These are phyloP conservation scores for Meriones unguiculatus DNA, from an alignment of 2,113 vertebrate genomes.

Conservation along the genomic window DNA sequence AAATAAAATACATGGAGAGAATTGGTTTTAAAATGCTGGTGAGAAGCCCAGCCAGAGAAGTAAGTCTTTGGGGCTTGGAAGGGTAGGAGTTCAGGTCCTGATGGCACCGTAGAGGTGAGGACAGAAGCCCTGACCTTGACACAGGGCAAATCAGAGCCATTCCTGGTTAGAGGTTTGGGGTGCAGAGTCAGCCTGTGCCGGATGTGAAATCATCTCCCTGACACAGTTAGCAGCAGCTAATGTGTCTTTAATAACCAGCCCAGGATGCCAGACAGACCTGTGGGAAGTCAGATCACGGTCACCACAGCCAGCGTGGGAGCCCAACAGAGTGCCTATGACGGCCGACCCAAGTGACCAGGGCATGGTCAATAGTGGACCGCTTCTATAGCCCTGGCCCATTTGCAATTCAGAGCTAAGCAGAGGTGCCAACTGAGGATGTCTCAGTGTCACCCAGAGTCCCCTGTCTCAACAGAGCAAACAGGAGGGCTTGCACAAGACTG, in stretches of 20 bases:
- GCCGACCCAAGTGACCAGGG: background rate
- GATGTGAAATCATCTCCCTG: background rate
- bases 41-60: background rate
- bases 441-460: background rate
- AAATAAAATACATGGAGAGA: background rate
- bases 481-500: background rate
- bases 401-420: background rate
- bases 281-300: background rate
- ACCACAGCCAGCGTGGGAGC: background rate
- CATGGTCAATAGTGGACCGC: background rate
- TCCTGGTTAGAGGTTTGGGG: background rate
- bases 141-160: background rate
- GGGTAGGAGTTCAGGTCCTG: fast-evolving
- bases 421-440: background rate
- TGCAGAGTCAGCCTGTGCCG: background rate
- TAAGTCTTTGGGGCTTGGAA: background rate
- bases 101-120: too few relatives aligned
- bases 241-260: background rate
- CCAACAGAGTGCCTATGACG: background rate
- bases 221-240: background rate
- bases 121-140: background rate
- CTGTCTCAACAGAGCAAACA: background rate
- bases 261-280: background rate
- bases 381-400: background rate
- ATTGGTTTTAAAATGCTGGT: background rate